These are phyloP conservation scores for Melanostoma scalare DNA, from an alignment of 2,888 invertebrate genomes.

Conservation along the genomic window DNA sequence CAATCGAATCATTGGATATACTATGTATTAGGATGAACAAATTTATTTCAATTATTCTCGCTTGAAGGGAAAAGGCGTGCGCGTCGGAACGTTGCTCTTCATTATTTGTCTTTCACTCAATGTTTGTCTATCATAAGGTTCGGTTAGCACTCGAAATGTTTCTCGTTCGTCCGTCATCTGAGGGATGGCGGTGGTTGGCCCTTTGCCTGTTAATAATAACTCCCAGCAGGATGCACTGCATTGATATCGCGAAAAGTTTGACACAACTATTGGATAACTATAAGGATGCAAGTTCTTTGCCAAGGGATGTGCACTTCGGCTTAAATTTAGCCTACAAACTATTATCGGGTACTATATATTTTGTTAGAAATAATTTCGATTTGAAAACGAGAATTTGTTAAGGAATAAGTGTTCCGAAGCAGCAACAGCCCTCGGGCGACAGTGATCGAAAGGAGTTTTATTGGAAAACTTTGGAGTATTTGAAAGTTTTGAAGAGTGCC, in stretches of 20 bases:
- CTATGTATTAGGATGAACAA: slow-evolving; percentile 46
- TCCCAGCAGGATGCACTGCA: slow-evolving; percentile 36
- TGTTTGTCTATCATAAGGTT: slow-evolving; percentile 11
- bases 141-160: slow-evolving; percentile 24
- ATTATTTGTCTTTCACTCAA: slow-evolving; percentile 53
- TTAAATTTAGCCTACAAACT: slow-evolving; percentile 63
- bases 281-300: slow-evolving; percentile 40
- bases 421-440: slow-evolving; percentile 17
- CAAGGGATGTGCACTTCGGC: slow-evolving; percentile 58
- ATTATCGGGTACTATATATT: slow-evolving; percentile 52
- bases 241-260: slow-evolving; percentile 60
- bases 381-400: slow-evolving; percentile 38
- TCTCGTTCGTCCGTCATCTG: background rate
- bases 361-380: slow-evolving; percentile 42
- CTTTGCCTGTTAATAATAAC: slow-evolving; percentile 37
- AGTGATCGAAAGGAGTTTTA: slow-evolving; percentile 59
- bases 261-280: slow-evolving; percentile 59
- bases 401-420: slow-evolving; percentile 41
- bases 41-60: slow-evolving; percentile 67
- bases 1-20: slow-evolving; percentile 49
- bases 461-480: slow-evolving; percentile 66
- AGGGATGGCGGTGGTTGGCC: background rate
- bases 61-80: slow-evolving; percentile 30
- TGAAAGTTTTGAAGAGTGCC: slow-evolving; percentile 59
- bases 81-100: slow-evolving; percentile 27